These are phyloP conservation scores for Apotomis betuletana DNA, from an alignment of 2,888 invertebrate species.

Conservation along the genomic window DNA sequence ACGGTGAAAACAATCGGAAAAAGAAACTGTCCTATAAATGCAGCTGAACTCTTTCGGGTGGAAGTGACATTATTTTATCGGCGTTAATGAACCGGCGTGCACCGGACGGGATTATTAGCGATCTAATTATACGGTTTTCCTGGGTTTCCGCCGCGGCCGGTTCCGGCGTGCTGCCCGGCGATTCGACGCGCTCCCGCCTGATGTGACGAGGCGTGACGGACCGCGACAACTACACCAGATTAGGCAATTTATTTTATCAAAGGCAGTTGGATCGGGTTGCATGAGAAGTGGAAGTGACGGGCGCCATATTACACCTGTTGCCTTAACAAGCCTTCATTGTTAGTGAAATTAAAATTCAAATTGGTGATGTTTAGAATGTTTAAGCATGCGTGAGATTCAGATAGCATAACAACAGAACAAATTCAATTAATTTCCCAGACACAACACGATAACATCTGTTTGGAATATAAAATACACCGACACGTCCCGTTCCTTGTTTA, in stretches of 20 bases:
- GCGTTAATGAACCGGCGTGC: constrained; percentile 47
- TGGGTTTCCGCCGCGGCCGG: constrained; percentile 62
- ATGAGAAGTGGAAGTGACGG: constrained; percentile 13
- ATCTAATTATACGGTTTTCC: constrained; percentile 72
- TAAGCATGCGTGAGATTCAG: constrained; percentile 71
- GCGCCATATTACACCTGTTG: constrained; percentile 38
- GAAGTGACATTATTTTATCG: constrained; percentile 45
- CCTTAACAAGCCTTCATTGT: constrained; percentile 33
- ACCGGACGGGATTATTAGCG: constrained; percentile 59
- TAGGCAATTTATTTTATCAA: constrained; percentile 49
- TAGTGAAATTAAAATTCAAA: constrained; percentile 54
- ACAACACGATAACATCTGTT: constrained; percentile 78
- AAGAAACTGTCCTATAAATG: constrained; percentile 31
- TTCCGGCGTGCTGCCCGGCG: constrained; percentile 61
- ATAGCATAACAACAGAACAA: constrained; percentile 73
- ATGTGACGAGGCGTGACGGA: constrained; percentile 47
- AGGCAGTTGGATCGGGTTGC: constrained; percentile 25
- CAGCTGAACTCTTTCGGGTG: constrained; percentile 27
- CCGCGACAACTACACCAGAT: constrained; percentile 50
- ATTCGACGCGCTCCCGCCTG: constrained; percentile 56
- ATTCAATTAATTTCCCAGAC: constrained; percentile 78
- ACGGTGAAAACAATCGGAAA: constrained; percentile 23
- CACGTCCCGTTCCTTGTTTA: constrained; percentile 68
- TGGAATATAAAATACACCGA: constrained; percentile 78
- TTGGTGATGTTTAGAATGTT: constrained; percentile 61